These are phyloP conservation scores for Drosophila pseudotalamancana DNA, from an alignment of 2,888 invertebrate species.

Conservation along the genomic window DNA sequence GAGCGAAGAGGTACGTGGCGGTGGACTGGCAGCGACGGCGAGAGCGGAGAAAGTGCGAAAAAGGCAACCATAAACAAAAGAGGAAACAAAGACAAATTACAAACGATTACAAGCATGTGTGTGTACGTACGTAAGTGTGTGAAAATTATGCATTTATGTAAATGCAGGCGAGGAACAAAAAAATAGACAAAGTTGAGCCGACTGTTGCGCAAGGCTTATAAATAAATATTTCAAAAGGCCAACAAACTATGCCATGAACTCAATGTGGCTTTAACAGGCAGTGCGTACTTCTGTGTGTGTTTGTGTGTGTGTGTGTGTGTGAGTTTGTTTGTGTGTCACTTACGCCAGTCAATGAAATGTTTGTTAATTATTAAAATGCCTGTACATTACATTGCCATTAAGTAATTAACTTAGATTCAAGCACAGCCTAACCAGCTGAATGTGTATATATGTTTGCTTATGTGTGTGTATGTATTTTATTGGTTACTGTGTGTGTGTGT, in stretches of 20 bases:
- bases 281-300: constrained; percentile 4
- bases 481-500: constrained; percentile 9
- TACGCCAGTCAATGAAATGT: constrained; percentile 71
- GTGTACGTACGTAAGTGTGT: constrained; percentile 10
- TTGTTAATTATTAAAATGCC: constrained; percentile 69
- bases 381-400: constrained; percentile 72
- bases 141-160: constrained; percentile 63
- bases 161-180: constrained; percentile 25
- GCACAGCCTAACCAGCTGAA: constrained; percentile 24
- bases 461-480: neutral
- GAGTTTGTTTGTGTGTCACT: constrained; percentile 20
- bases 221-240: constrained; percentile 61
- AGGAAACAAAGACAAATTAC: constrained; percentile 11
- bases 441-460: constrained; percentile 7
- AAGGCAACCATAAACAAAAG: constrained; percentile 43
- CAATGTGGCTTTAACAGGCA: constrained; percentile 42
- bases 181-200: constrained; percentile 11
- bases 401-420: constrained; percentile 69
- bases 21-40: constrained; percentile 31
- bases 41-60: constrained; percentile 28
- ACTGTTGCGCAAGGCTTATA: constrained; percentile 38
- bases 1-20: constrained; percentile 36
- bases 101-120: constrained; percentile 23
- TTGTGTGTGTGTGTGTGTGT: constrained; percentile 4
- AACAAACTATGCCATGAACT: constrained; percentile 45